Evolutionary conservation across 92 coral and sea anemone genomes (phyloP).

Genomic region (Paramuricea clavata): DNA sequence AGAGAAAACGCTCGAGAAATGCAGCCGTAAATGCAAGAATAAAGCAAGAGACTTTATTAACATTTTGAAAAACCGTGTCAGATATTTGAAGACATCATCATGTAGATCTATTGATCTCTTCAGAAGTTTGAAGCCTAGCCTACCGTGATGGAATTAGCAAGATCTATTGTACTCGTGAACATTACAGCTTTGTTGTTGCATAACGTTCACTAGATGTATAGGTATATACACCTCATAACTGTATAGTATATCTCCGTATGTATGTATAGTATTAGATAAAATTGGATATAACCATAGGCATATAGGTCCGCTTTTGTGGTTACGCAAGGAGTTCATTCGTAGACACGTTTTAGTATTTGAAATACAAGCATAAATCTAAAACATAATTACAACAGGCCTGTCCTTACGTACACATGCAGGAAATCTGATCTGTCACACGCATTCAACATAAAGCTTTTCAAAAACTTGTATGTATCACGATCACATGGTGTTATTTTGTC

Average conservation of each 20-base stretch:
- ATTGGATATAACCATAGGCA: neutral
- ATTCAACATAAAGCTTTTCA: too few relatives aligned
- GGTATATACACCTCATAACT: neutral
- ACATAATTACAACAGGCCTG: too few relatives aligned
- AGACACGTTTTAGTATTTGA: neutral
- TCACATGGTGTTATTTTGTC: too few relatives aligned
- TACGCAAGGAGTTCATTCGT: neutral
- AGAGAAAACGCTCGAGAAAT: constrained; percentile 16
- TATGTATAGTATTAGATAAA: neutral
- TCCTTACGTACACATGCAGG: too few relatives aligned
- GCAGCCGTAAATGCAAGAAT: constrained; percentile 30
- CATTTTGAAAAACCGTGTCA: constrained; percentile 26
- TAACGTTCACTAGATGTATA: neutral
- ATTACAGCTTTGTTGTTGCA: too few relatives aligned
- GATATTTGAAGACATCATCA: constrained; percentile 14
- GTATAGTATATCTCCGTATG: neutral
- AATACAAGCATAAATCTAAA: too few relatives aligned
- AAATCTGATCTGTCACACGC: too few relatives aligned
- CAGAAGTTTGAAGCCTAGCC: constrained; percentile 21
- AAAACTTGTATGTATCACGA: too few relatives aligned
- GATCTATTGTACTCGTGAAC: too few relatives aligned
- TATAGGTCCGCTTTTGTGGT: neutral
- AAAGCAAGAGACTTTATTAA: constrained; percentile 35
- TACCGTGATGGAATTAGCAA: neutral
- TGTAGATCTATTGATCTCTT: constrained; percentile 32